Base-by-base conservation (phyloP, 2,888 invertebrate genomes). In the Hecatera dysodea region DNA sequence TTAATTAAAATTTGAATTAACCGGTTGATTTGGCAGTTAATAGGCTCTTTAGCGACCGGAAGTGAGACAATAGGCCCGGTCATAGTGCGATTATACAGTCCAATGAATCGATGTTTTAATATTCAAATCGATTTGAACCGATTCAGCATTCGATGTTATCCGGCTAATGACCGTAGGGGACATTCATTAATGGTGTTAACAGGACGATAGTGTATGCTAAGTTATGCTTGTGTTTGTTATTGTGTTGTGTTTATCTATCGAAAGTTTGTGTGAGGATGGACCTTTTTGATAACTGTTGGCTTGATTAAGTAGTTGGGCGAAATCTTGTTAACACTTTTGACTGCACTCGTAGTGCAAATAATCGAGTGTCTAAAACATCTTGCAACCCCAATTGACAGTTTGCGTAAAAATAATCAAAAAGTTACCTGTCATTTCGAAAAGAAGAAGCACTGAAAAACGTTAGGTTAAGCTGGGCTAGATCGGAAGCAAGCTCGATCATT, bases 1-100 rank as follows among this genome's bases (percentile, higher is more conserved):
- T 29, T 72, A 79, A 82, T 84, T 82, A 72, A 81, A 85, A 66
- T 79, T 73, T 81, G 71, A 85, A 83, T 80, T 78, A 76, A 75
- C 78, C 82, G 70, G 80, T 65, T 62, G 74, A 77, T 82, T 83
- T 79, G 73, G 55, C 72, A 59, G 75, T 82, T 85, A 86, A 85
- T 77, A 81, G 71, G 72, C 82, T 71, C 73, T 84, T 82, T 72
- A 70, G 59, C 72, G 67, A 75, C 62, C 92, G 92, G 93, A 92
- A 90, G 90, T 82, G 67, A 82, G 80, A 91, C 93, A 92, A 93
- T 90, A 86, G 90, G 67, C 46, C 62, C 57, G 77, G 78, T 84
- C 82, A 82, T 86, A 81, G 83, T 82, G 90, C 86, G 84, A 91
- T 91, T 91, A 92, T 88, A 84, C 92, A 90, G 88, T 78, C 83